Conservation (phyloP, 2,113 vertebrate genomes). For the Sterrhoptilus dennistouni region DNA sequence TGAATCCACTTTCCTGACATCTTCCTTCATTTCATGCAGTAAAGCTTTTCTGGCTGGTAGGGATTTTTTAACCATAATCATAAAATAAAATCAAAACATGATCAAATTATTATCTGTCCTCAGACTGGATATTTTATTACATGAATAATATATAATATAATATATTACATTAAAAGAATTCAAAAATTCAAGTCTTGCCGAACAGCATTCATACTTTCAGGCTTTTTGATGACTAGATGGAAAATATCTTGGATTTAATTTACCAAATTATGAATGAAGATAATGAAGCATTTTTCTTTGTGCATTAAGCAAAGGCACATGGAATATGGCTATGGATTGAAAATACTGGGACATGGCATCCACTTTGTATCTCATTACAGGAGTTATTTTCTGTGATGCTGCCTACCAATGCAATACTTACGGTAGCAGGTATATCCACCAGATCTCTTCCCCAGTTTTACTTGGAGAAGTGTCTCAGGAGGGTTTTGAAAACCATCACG, state of each 20-base stretch:
- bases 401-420: neutral
- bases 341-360: neutral
- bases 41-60: slow-evolving; percentile 3
- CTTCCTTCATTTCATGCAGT: slow-evolving; percentile 38
- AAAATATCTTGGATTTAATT: neutral
- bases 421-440: neutral
- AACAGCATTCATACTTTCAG: slow-evolving; percentile 9
- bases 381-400: neutral
- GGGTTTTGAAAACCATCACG: neutral
- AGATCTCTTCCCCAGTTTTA: neutral
- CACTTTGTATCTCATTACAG: neutral
- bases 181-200: slow-evolving; percentile 6
- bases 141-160: neutral
- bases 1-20: slow-evolving; percentile 14
- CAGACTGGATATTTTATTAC: neutral
- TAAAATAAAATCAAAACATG: neutral
- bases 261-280: neutral
- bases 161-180: neutral
- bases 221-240: slow-evolving; percentile 13
- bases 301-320: neutral
- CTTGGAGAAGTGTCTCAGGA: neutral
- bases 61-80: neutral
- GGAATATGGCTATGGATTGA: neutral
- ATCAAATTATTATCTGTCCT: neutral
- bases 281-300: neutral